A percentile compares a stretch with the other conserved stretches of the same genome.
Conservation (phyloP, 2,113 vertebrate genomes). For the Scartelaos histophorus region DNA sequence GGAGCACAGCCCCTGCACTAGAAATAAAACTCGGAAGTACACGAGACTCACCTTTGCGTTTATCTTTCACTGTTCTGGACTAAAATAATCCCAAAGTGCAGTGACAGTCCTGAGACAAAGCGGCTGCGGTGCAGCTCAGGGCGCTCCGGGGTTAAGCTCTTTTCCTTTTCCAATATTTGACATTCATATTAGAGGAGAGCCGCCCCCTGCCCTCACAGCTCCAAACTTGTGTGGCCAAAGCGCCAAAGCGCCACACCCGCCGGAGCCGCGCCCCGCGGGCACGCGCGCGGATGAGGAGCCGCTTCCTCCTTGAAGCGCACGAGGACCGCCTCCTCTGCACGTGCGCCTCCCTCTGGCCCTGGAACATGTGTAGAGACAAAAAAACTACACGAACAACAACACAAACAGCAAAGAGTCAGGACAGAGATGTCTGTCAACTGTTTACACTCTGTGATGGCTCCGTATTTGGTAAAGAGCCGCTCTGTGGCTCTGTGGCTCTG, state of each 20-base stretch:
- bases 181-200: background rate
- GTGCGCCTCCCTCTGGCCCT: too few relatives aligned
- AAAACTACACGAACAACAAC: too few relatives aligned
- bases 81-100: constrained; percentile 1
- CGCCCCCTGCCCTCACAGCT: background rate
- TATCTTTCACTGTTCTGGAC: background rate
- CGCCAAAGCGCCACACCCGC: constrained; percentile 46
- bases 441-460: background rate
- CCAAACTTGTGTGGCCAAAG: constrained; percentile 25
- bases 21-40: background rate
- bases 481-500: background rate
- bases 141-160: background rate
- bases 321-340: constrained; percentile 7
- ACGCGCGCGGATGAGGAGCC: background rate
- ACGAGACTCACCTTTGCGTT: constrained; percentile 33
- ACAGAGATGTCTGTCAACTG: background rate
- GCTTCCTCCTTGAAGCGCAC: constrained; percentile 17
- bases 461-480: constrained; percentile 9
- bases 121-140: background rate
- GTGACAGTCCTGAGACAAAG: background rate
- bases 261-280: constrained; percentile 7
- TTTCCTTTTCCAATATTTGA: background rate
- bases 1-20: background rate
- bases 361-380: too few relatives aligned
- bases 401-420: too few relatives aligned